Base-by-base conservation (phyloP, 2,888 invertebrate genomes). In the Eumerus sabulonum region DNA sequence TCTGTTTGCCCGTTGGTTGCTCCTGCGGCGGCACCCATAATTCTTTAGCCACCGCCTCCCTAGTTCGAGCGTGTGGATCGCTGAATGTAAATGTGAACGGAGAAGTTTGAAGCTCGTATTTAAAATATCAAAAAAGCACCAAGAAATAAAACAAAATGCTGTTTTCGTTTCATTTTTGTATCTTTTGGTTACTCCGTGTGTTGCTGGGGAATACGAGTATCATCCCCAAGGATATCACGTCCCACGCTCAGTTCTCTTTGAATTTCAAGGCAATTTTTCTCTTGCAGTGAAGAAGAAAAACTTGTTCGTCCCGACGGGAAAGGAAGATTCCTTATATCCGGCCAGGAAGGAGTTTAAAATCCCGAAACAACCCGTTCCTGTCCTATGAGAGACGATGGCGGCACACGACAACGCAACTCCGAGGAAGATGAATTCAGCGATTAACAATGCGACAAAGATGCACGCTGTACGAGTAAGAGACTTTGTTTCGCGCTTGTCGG, bases 391-490 rank as follows among this genome's bases (percentile, higher is more conserved):
- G 17, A 7, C 17, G 42, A 36, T 40, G 11, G n/a, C 14, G 13
- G 4, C n/a, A 42, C 27, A 38, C 45, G 57, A 40, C 16, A 35
- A 17, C 9, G 36, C 35, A 12, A 14, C 14, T 13, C 17, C 56
- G 68, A 79, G 77, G 73, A 68, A 68, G 77, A 79, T 79, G 73
- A 68, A 79, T 73, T 68, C 63, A 7, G 63, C 68, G 77, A 79
- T 79, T 79, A 79, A 79, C 77, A 79, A 74, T 79, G 77, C 73
- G 77, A 79, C 77, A 79, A 79, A 68, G 74, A 79, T 79, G 77
- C 77, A 73, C 27, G 27, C 73, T 79, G 73, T 42, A 7, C 27
- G 3, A 27, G 27, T n/a, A n/a, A n/a, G n/a, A n/a, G 27, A 53
- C 27, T 42, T 63, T 63, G 63, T 63, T 68, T 60, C 40, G 57